Evolutionary conservation across 2,113 vertebrate species (phyloP), one percentile per base, ranked within the genome.

Genomic region (Pao palembangensis): DNA sequence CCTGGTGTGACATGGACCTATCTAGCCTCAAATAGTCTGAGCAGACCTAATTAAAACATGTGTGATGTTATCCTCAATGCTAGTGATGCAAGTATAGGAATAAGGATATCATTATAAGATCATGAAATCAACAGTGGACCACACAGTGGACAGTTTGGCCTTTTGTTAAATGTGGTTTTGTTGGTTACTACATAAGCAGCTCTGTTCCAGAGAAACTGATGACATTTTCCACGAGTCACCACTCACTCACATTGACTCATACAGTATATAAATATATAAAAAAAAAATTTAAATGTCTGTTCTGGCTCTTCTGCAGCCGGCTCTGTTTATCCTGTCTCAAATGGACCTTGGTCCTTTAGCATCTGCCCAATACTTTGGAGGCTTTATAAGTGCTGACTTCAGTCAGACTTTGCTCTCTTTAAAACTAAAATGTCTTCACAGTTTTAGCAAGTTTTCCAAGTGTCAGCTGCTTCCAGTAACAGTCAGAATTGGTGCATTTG

Each of bases 401-500:
- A 61, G 21, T 18, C 54, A 80, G 76, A 82, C 79, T 81, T 64
- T 81, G 83, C 62, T 84, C 80, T 67, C 61, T 63, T 18, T 79
- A 76, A 79, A 78, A 62, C n/a, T 11, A n/a, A 42, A 16, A 52
- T 61, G 61, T 59, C 61, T 71, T 61, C 21, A 21, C 46, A 59
- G 21, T 10, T 71, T 69, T 65, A 57, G n/a, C n/a, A 44, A 71
- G 51, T 49, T 58, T 4, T 64, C 42, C 44, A 41, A 31, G 6
- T n/a, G 25, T 49, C 47, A 49, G 47, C 47, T 18, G n/a, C 47
- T n/a, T 49, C 7, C 16, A 7, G 46, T n/a, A n/a, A n/a, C 17
- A n/a, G 23, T 11, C 16, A 15, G 7, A 4, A 8, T 31, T 28
- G 12, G 25, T 91, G 89, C 88, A 89, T 77, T 92, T 90, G 41